Base-by-base conservation (phyloP, 2,888 invertebrate species). In the Zootermopsis nevadensis region DNA sequence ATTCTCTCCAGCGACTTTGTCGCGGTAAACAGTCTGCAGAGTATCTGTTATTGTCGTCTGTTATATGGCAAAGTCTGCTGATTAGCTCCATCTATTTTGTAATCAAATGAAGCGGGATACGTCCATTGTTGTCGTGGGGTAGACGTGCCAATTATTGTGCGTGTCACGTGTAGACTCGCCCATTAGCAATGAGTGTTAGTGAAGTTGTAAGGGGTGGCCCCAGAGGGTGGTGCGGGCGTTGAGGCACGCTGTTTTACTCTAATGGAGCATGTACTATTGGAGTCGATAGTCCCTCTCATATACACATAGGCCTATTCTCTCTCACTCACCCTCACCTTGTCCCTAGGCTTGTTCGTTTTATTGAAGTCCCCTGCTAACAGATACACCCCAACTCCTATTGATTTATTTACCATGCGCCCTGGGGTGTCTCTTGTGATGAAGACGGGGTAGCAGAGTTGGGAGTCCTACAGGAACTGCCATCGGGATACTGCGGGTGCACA, bases 261-360 rank as follows among this genome's bases (percentile, higher is more conserved):
- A 84, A 84, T 84, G 84, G 81, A 53, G 81, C 84, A 79, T 84
- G 84, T 83, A 84, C 55, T 48, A 66, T 31, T 74, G 77, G 31
- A 60, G 33, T 60, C 30, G 53, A 60, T 31, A 38, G 38, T 19
- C 42, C 24, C 72, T 79, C 79, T 55, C 79, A 27, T 48, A 48
- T 3, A 48, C 48, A 48, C 80, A 35, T 60, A n/a, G n/a, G n/a
- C 79, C 55, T n/a, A 30, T n/a, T 27, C 80, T 15, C 38, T 38
- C 69, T 48, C 38, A 33, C 81, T 81, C 35, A 60, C 35, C 66
- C 80, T 60, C 53, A 72, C 74, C 81, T 74, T 55, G 72, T 72
- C 72, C 67, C 72, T 42, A 38, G 55, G 79, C 79, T 79, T 79
- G 79, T 55, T 81, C 83, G 77, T 81, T 80, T 83, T 81, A 81